phyloP scores from a whole-genome alignment of 2,797 vertebrate genomes.

The Acanthurus leucopareius region DNA sequence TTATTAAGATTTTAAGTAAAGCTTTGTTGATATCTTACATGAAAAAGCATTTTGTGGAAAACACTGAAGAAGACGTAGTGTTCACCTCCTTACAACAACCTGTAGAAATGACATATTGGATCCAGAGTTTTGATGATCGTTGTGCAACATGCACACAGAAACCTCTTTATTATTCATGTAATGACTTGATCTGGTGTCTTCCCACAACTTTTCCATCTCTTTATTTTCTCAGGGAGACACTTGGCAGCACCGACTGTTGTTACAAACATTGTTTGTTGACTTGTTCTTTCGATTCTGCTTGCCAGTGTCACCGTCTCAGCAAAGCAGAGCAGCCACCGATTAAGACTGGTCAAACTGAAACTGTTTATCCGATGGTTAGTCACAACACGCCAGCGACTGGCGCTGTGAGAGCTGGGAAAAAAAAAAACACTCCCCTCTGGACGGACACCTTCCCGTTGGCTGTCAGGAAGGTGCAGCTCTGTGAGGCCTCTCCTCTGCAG shows the following conservation, averaged over 20 bases:
- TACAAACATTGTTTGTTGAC: constrained; percentile 49
- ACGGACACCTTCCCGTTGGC: constrained; percentile 48
- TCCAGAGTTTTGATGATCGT: too few relatives aligned
- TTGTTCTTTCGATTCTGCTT: constrained; percentile 30
- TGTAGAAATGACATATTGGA: too few relatives aligned
- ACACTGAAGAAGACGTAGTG: too few relatives aligned
- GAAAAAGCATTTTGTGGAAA: too few relatives aligned
- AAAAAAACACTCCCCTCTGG: constrained; percentile 16
- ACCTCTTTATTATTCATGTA: too few relatives aligned
- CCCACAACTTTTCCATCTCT: neutral
- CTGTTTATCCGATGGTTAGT: constrained; percentile 37
- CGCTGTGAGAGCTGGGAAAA: neutral
- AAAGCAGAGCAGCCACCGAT: constrained; percentile 19
- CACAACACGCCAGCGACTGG: constrained; percentile 3
- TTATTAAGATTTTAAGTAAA: too few relatives aligned
- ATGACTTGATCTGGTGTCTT: constrained; percentile 14
- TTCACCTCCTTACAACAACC: too few relatives aligned
- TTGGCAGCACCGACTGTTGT: constrained; percentile 29
- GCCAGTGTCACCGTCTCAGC: constrained; percentile 15
- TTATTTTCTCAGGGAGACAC: constrained; percentile 9
- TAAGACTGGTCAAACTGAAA: constrained; percentile 35
- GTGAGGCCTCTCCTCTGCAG: too few relatives aligned
- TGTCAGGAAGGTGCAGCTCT: constrained; percentile 36
- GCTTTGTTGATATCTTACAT: too few relatives aligned
- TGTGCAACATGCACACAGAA: too few relatives aligned